Percentiles rank a stretch among this genome's conserved stretches.
Evolutionary conservation across 2,113 vertebrate species (phyloP).

Genomic region (Ictalurus furcatus): DNA sequence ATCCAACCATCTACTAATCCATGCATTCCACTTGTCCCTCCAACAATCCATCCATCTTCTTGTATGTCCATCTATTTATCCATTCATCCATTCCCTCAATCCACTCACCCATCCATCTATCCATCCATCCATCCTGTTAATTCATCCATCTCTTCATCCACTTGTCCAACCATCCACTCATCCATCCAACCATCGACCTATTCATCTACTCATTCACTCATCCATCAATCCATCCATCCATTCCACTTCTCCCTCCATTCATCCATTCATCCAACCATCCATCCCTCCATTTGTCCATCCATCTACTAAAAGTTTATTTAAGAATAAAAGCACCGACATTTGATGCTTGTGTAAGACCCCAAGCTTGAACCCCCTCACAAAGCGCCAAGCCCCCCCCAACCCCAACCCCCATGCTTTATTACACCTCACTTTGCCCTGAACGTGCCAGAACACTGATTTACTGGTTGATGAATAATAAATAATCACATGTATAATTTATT

Average conservation of each 20-base stretch:
- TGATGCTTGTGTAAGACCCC: neutral
- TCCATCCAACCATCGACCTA: neutral
- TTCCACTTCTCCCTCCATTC: neutral
- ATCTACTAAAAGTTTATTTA: neutral
- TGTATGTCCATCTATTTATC: neutral
- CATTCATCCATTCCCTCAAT: neutral
- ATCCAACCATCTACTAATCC: neutral
- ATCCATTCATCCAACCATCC: neutral
- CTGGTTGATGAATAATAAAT: constrained; percentile 51
- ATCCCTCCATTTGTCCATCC: no score
- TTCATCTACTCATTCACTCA: no score
- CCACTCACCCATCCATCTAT: neutral
- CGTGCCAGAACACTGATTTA: constrained; percentile 65
- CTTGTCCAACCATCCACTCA: neutral
- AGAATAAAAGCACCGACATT: neutral
- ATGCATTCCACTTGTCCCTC: neutral
- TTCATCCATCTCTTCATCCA: neutral
- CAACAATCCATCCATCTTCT: neutral
- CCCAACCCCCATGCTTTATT: constrained; percentile 58
- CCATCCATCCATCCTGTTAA: neutral
- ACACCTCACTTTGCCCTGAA: constrained; percentile 58
- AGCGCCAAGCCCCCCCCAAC: neutral
- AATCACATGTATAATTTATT: constrained; percentile 56
- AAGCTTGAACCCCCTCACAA: constrained; percentile 32
- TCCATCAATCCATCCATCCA: no score